Percentiles rank a stretch among this genome's conserved stretches.
phyloP scores from a whole-genome alignment of 2,113 vertebrate genomes.

The Pteruthius melanotis region DNA sequence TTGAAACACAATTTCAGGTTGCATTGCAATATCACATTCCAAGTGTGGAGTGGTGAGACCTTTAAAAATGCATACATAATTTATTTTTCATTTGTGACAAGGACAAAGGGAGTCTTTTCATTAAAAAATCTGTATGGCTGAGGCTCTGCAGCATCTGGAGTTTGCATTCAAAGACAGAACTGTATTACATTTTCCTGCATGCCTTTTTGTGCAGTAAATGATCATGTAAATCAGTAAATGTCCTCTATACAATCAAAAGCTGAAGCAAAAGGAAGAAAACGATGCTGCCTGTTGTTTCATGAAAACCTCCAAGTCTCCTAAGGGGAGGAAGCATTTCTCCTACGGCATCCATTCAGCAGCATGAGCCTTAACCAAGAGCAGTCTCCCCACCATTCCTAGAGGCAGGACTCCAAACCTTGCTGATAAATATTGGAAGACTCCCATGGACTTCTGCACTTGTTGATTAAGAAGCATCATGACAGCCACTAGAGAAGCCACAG shows the following conservation, averaged over 20 bases:
- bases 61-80: neutral
- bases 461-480: neutral
- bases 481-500: neutral
- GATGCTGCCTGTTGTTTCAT: neutral
- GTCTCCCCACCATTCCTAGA: neutral
- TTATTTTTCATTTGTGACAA: neutral
- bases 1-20: neutral
- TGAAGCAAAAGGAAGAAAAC: neutral
- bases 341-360: neutral
- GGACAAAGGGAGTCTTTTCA: neutral
- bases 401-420: neutral
- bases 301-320: neutral
- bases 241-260: neutral
- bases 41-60: neutral
- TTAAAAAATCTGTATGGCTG: neutral
- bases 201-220: neutral
- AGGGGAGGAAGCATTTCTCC: neutral
- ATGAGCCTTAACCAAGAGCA: neutral
- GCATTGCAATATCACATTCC: neutral
- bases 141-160: neutral
- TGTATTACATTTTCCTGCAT: neutral
- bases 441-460: neutral
- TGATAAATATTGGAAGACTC: neutral
- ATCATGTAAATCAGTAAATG: neutral
- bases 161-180: neutral